These are phyloP conservation scores for Dendrolimus punctatus DNA, from an alignment of 1,140 invertebrate genomes.

Conservation along the genomic window DNA sequence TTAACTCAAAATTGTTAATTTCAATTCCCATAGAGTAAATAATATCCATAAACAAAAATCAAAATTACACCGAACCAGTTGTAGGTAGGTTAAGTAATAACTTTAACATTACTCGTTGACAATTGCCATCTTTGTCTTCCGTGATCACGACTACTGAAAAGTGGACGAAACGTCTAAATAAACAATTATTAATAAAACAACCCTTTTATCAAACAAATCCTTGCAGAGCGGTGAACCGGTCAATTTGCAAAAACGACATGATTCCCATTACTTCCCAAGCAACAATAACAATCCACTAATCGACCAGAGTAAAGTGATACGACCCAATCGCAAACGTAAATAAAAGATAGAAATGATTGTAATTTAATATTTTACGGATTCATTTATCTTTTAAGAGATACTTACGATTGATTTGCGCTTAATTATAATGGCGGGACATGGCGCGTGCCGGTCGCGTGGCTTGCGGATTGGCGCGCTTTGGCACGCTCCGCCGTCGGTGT, in stretches of 20 bases:
- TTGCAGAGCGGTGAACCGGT: not conserved
- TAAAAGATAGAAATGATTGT: slow-evolving; percentile 55
- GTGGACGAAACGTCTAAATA: too few species aligned
- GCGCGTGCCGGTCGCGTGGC: slow-evolving; percentile 52
- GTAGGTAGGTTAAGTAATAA: too few species aligned
- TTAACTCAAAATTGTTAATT: too few species aligned
- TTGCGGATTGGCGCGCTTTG: slow-evolving; percentile 40
- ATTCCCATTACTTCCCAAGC: slow-evolving; percentile 30
- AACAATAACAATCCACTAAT: slow-evolving; percentile 47
- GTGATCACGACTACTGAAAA: too few species aligned
- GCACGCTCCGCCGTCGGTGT: not conserved
- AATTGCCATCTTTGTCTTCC: too few species aligned
- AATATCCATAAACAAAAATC: too few species aligned
- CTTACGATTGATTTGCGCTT: slow-evolving; percentile 44
- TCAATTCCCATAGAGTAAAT: too few species aligned
- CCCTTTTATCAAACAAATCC: too few species aligned
- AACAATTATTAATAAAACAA: too few species aligned
- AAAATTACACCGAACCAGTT: too few species aligned
- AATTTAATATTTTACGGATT: slow-evolving; percentile 62
- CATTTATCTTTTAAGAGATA: slow-evolving; percentile 41
- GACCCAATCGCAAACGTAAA: slow-evolving; percentile 61
- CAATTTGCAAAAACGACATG: slow-evolving; percentile 28
- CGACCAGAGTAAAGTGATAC: slow-evolving; percentile 48
- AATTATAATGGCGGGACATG: slow-evolving; percentile 27
- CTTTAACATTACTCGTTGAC: too few species aligned